Evolutionary conservation across 2,888 invertebrate species (phyloP).

Genomic region (Sesia bembeciformis): DNA sequence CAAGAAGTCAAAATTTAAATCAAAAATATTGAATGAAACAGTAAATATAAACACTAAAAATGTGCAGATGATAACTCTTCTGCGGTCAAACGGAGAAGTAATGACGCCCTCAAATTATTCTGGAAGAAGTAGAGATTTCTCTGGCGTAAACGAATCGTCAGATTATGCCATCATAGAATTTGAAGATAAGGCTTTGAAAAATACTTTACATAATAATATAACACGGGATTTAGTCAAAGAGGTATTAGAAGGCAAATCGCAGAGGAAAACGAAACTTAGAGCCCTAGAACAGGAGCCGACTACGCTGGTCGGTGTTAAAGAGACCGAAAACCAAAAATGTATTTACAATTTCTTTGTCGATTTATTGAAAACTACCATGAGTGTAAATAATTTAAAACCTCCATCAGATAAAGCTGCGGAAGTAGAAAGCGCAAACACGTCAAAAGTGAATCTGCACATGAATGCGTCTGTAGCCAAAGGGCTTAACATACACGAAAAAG

Average conservation of each 20-base stretch:
- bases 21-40: slow-evolving; percentile 18
- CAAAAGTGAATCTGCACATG: slow-evolving; percentile 27
- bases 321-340: slow-evolving; percentile 20
- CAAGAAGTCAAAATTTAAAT: slow-evolving; percentile 16
- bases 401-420: slow-evolving; percentile 5
- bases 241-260: slow-evolving; percentile 16
- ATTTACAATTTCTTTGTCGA: slow-evolving; percentile 49
- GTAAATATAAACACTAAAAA: not conserved
- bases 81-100: slow-evolving; percentile 12
- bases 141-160: slow-evolving; percentile 4
- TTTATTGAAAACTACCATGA: slow-evolving; percentile 38
- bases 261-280: slow-evolving; percentile 12
- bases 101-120: slow-evolving; percentile 32
- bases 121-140: not conserved
- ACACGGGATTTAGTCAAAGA: slow-evolving; percentile 10
- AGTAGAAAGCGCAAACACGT: slow-evolving; percentile 5
- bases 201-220: not conserved
- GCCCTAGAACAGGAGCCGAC: slow-evolving; percentile 17
- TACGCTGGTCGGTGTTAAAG: slow-evolving; percentile 11
- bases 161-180: not conserved
- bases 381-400: slow-evolving; percentile 26
- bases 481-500: slow-evolving; percentile 8
- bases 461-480: slow-evolving; percentile 31
- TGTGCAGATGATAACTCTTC: slow-evolving; percentile 8
- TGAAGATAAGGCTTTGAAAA: slow-evolving; percentile 4